phyloP scores from a whole-genome alignment of 2,888 invertebrate genomes.

The Erannis defoliaria region DNA sequence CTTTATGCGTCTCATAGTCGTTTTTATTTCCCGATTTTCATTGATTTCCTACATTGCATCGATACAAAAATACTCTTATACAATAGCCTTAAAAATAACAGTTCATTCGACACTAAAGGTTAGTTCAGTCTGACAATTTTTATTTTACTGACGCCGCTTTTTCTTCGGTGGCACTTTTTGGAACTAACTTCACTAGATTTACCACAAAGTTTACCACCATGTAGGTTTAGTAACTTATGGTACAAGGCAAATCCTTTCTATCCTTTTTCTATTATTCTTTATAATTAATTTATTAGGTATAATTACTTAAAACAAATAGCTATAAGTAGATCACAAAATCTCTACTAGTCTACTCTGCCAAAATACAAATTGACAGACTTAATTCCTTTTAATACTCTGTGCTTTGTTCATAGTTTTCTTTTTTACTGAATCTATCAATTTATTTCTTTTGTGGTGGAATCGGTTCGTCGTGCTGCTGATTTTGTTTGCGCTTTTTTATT shows the following conservation, averaged over 20 bases:
- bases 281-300: too few relatives aligned
- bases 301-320: not conserved
- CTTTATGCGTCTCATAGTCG: slow-evolving; percentile 36
- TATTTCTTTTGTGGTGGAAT: not conserved
- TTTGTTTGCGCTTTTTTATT: not conserved
- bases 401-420: not conserved
- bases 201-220: too few relatives aligned
- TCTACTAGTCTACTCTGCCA: not conserved
- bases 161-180: not conserved
- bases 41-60: slow-evolving; percentile 37
- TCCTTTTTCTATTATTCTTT: too few relatives aligned
- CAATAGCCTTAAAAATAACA: slow-evolving; percentile 23
- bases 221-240: too few relatives aligned
- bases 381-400: too few relatives aligned
- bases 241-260: too few relatives aligned
- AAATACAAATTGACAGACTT: not conserved
- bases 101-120: slow-evolving; percentile 4
- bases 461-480: not conserved
- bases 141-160: not conserved
- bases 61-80: slow-evolving; percentile 23
- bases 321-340: too few relatives aligned
- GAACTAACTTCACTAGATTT: not conserved
- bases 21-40: slow-evolving; percentile 34
- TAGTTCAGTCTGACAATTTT: not conserved
- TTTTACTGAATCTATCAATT: not conserved